These are phyloP conservation scores for Meandrina meandrites DNA, from an alignment of 92 coral and sea anemone species.

Conservation along the genomic window DNA sequence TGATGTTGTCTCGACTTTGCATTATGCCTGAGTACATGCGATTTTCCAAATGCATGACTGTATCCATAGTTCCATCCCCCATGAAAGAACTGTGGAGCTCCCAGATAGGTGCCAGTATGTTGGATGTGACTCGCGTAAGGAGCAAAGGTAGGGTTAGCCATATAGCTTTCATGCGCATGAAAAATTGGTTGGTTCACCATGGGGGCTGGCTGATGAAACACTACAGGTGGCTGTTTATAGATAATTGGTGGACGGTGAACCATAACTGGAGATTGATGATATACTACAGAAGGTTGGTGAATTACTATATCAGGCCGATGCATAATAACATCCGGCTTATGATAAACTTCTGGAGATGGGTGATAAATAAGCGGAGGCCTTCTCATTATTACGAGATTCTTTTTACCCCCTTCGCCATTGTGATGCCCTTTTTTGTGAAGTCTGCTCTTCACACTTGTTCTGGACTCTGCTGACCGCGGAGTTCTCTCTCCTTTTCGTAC, in stretches of 20 bases:
- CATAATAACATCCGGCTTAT: conserved; percentile 88
- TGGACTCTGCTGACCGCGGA: conserved; percentile 11
- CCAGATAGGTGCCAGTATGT: conserved; percentile 77
- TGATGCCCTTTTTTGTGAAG: conserved; percentile 22
- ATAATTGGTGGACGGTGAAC: conserved; percentile 93
- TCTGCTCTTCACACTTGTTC: neutral
- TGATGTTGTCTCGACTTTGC: conserved; percentile 30
- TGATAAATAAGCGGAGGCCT: conserved; percentile 88
- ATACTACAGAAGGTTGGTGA: conserved; percentile 88
- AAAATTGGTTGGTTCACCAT: conserved; percentile 81
- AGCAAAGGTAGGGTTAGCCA: conserved; percentile 69
- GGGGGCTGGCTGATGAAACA: conserved; percentile 93
- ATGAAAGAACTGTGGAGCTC: conserved; percentile 67
- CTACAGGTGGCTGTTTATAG: conserved; percentile 89
- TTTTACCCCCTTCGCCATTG: conserved; percentile 66
- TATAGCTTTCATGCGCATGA: conserved; percentile 80
- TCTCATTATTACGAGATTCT: conserved; percentile 78
- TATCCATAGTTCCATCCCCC: conserved; percentile 73
- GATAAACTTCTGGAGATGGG: conserved; percentile 88
- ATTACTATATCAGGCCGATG: conserved; percentile 95
- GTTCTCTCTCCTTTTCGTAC: conserved; percentile 10
- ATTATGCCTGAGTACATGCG: conserved; percentile 65
- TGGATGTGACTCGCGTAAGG: conserved; percentile 70
- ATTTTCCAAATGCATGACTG: conserved; percentile 73
- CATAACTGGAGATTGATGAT: conserved; percentile 90